phyloP scores from a whole-genome alignment of 2,888 invertebrate species.

The Drosophila meridiana region DNA sequence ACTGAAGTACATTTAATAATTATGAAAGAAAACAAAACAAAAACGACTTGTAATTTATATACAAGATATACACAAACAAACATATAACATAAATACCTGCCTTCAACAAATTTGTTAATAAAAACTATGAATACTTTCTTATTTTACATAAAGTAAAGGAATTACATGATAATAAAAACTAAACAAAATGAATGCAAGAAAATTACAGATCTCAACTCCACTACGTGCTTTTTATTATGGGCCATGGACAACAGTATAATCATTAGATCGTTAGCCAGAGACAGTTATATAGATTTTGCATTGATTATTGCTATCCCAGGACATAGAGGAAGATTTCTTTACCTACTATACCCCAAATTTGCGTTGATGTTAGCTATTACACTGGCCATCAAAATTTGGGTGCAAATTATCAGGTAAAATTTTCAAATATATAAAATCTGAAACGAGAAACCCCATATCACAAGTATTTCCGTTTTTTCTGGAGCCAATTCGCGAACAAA shows the following conservation, averaged over 20 bases:
- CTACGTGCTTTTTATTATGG: background rate
- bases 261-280: background rate
- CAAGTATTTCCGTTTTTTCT: no score
- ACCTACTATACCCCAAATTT: no score
- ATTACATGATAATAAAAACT: conserved; percentile 67
- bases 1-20: conserved; percentile 66
- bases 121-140: conserved; percentile 80
- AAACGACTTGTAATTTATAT: conserved; percentile 79
- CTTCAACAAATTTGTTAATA: conserved; percentile 83
- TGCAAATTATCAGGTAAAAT: no score
- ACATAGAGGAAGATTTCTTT: no score
- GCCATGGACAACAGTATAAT: background rate
- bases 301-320: no score
- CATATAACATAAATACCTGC: conserved; percentile 83
- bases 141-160: conserved; percentile 80
- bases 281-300: background rate
- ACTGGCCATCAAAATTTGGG: no score
- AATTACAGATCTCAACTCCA: conserved; percentile 46
- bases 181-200: conserved; percentile 64
- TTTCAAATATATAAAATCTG: no score
- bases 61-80: conserved; percentile 74
- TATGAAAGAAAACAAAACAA: conserved; percentile 56
- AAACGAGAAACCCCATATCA: no score
- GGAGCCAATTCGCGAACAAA: no score
- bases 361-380: no score